Evolutionary conservation across 2,888 invertebrate genomes (phyloP), one percentile per base, ranked within the genome.

Genomic region (Marasmarcha lunaedactyla): DNA sequence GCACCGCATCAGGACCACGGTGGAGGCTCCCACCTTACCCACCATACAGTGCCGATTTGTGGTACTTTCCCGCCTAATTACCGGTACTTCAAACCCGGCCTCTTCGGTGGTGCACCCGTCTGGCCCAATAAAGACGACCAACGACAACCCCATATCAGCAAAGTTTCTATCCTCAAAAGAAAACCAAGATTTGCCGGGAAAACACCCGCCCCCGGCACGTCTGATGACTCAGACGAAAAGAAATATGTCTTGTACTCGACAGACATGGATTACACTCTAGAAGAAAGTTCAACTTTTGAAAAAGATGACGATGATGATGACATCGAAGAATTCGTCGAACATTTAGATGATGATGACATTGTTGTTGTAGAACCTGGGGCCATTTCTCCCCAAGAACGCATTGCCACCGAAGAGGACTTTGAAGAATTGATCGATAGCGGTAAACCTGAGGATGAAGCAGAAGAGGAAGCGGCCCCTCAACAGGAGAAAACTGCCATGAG

Each of bases 61-160:
- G 4, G 4, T 3, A 3, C 7, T 3, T 3, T n/a, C n/a, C 34
- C 87, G 1, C 81, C 86, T 14, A 79, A 84, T 41, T 87, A 88
- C 53, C 76, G 87, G 35, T 89, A 87, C 60, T 79, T 85, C 11
- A 30, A 30, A 10, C 30, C 11, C 4, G 30, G 30, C n/a, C 30
- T 30, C n/a, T 67, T 86, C 44, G 90, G 90, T 14, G 90, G 90
- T 3, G 85, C 89, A 0, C 89, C 89, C 1, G 87, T 89, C 72
- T 89, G 89, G 89, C 86, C 65, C 0, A 69, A 68, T 25, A 76
- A 70, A 37, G 71, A 71, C 10, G 71, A 71, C 42, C 56, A 84
- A 1, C 60, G 71, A 1, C 55, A 63, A 1, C 52, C 66, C 0
- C 76, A 76, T 43, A 53, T 74, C 13, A 66, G 85, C 65, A 87